phyloP scores from a whole-genome alignment of 2,888 invertebrate genomes.

The Mactromeris polynyma region DNA sequence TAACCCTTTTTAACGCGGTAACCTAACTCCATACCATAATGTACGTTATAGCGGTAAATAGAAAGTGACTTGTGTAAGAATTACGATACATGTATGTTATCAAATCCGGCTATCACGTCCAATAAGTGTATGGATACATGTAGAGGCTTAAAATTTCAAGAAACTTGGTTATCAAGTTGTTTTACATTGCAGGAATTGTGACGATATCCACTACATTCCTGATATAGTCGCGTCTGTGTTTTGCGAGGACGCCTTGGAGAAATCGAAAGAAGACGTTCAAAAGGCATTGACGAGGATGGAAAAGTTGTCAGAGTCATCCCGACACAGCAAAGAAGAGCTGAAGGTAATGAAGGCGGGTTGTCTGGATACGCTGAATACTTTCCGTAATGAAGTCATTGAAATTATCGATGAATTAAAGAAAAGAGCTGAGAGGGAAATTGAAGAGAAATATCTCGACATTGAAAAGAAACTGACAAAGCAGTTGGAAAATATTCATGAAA shows the following conservation, averaged over 20 bases:
- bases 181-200: conserved; percentile 32
- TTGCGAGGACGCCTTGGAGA: conserved; percentile 12
- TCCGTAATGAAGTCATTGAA: conserved; percentile 33
- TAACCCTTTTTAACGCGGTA: no score
- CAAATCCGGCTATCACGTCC: not conserved
- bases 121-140: not conserved
- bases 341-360: conserved; percentile 17
- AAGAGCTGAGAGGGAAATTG: conserved; percentile 27
- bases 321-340: conserved; percentile 5
- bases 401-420: conserved; percentile 33
- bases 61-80: no score
- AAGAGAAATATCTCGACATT: conserved; percentile 23
- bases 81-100: no score
- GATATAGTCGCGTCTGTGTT: conserved; percentile 24
- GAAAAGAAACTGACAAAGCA: conserved; percentile 22
- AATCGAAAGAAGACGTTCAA: conserved; percentile 10
- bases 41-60: no score
- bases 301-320: conserved; percentile 24
- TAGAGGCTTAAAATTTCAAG: not conserved
- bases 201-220: conserved; percentile 43
- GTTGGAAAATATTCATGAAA: not conserved
- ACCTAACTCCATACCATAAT: no score
- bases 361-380: conserved; percentile 15
- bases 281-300: conserved; percentile 16
- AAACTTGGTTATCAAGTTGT: no score